Evolutionary conservation across 2,113 vertebrate genomes (phyloP), one percentile per base, ranked within the genome.

Genomic region (Rhea americana): DNA sequence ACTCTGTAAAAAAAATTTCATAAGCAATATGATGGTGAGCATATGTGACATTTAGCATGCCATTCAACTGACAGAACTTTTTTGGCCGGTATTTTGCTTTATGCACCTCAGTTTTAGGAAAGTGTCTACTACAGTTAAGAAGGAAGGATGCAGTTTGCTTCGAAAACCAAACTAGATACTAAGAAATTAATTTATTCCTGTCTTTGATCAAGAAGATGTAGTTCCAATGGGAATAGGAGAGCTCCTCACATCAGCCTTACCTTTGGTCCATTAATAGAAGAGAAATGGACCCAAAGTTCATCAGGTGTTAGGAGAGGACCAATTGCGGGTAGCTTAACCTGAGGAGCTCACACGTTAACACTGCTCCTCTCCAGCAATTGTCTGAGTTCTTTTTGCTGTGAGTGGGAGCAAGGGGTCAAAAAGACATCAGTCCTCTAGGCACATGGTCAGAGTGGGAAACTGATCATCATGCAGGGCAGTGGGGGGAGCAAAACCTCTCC

Each of bases 401-500:
- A 15, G 15, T 4, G 25, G 3, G 13, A 9, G 11, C 30, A 71
- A 25, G 25, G 16, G 81, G 5, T 8, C n/a, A 77, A 62, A 89
- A 80, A 41, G 9, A n/a, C n/a, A 71, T 30, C 59, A 73, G 41
- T 20, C 50, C 5, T 63, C 7, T 18, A 30, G n/a, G n/a, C 87
- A 5, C 0, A 3, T n/a, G 24, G 25, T 7, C 30, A 28, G 8
- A 47, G 17, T 16, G 26, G 41, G 26, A 75, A 67, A 87, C 5
- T 3, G 3, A 6, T 21, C 50, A 32, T 7, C 0, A 0, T 11
- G 8, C 12, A 71, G 12, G 20, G 6, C 12, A 86, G 18, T 22
- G 11, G 20, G 70, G 20, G 19, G 84, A 55, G 5, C 3, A 30
- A 66, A 24, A 4, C 15, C 18, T 74, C 32, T 83, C 13, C 35